Evolutionary conservation across 2,113 vertebrate species (phyloP).

Genomic region (Oryzias celebensis): DNA sequence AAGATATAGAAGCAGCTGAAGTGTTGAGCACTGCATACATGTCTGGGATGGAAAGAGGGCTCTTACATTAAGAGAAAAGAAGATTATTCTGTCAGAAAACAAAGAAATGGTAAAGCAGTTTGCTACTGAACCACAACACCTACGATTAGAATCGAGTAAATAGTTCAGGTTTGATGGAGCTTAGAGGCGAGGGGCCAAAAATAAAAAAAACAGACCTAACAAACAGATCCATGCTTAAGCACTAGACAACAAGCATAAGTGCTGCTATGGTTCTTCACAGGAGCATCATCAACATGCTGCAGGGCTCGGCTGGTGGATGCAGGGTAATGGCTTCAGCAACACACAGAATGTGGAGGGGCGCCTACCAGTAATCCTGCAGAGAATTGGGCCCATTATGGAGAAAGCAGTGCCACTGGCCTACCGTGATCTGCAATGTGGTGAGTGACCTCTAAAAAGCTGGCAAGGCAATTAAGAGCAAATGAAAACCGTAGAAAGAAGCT

Average conservation of each 20-base stretch:
- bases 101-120: too few species aligned
- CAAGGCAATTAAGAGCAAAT: constrained; percentile 54
- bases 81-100: too few species aligned
- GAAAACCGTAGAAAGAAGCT: constrained; percentile 35
- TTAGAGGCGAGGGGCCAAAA: too few species aligned
- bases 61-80: too few species aligned
- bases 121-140: too few species aligned
- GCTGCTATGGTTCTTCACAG: constrained; percentile 3
- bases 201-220: neutral
- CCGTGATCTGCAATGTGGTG: constrained; percentile 11
- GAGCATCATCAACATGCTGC: constrained; percentile 30
- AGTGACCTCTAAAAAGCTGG: constrained; percentile 45
- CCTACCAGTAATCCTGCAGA: constrained; percentile 27
- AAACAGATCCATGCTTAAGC: constrained; percentile 14
- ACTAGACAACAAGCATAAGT: constrained; percentile 14
- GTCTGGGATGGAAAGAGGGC: constrained; percentile 5
- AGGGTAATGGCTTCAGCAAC: constrained; percentile 41
- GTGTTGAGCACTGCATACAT: constrained; percentile 31
- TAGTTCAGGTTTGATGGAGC: too few species aligned
- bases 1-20: constrained; percentile 24
- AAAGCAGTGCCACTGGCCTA: constrained; percentile 31
- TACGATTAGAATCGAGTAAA: too few species aligned
- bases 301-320: constrained; percentile 11
- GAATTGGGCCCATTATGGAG: constrained; percentile 41
- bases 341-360: constrained; percentile 13